These are phyloP conservation scores for Drymodes brunneopygia DNA, from an alignment of 2,113 vertebrate species.

Conservation along the genomic window DNA sequence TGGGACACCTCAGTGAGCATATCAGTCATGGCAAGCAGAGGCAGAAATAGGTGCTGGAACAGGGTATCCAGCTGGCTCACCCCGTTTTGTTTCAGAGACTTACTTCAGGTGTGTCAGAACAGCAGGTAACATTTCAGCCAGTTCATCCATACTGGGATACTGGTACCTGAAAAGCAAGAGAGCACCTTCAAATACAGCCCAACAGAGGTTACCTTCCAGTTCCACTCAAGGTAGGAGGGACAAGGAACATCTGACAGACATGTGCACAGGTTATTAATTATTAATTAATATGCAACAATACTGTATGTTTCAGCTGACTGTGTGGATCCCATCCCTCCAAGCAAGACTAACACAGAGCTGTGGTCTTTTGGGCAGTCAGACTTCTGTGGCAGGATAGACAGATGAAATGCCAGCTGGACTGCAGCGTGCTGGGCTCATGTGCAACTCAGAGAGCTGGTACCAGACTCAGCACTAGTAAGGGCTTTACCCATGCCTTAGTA, in stretches of 20 bases:
- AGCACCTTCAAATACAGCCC: neutral
- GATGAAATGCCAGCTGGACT: neutral
- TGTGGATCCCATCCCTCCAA: neutral
- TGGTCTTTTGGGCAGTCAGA: neutral
- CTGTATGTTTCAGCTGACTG: neutral
- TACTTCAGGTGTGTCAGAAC: conserved; percentile 89
- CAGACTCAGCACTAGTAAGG: neutral
- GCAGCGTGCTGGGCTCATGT: neutral
- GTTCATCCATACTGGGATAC: conserved; percentile 92
- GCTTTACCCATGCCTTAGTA: neutral
- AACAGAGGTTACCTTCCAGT: neutral
- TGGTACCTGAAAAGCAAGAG: conserved; percentile 80
- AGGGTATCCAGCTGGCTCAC: neutral
- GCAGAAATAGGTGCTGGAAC: neutral
- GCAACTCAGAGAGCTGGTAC: neutral
- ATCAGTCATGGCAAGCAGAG: neutral
- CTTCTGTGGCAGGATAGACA: neutral
- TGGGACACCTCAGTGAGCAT: neutral
- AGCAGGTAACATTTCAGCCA: conserved; percentile 90
- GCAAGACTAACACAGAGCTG: neutral
- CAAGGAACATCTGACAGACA: neutral
- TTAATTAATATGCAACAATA: neutral
- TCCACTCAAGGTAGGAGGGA: neutral
- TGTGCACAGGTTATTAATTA: neutral
- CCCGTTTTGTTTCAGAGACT: conserved; percentile 43